A percentile compares a stretch with the other conserved stretches of the same genome.
phyloP scores from a whole-genome alignment of 2,113 vertebrate species.

The Hippocampus barbouri region DNA sequence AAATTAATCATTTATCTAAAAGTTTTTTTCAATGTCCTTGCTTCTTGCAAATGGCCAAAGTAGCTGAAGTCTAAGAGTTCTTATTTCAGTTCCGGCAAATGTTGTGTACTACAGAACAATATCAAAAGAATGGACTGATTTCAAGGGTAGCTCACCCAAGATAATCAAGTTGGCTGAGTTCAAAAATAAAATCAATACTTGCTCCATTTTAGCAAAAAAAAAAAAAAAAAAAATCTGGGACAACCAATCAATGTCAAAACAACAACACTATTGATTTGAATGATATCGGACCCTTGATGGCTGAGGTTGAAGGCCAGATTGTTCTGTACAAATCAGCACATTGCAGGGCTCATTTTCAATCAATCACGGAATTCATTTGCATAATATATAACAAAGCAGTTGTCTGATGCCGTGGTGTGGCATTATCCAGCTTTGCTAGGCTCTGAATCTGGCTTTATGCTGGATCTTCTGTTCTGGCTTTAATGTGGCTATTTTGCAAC shows the following conservation, averaged over 20 bases:
- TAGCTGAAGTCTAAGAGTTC: not conserved
- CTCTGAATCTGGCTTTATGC: too few relatives aligned
- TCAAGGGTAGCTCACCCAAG: not conserved
- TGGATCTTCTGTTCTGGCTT: too few relatives aligned
- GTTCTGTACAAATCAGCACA: not conserved
- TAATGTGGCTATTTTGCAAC: not conserved
- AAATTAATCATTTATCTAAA: not conserved
- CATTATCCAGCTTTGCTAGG: too few relatives aligned
- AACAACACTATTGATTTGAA: not conserved
- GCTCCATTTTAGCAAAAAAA: not conserved
- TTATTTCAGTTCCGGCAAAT: not conserved
- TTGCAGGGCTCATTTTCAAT: not conserved
- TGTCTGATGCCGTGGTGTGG: too few relatives aligned
- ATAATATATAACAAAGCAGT: too few relatives aligned
- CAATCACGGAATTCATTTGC: not conserved
- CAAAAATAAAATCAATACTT: not conserved
- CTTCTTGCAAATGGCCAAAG: not conserved
- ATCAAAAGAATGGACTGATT: not conserved
- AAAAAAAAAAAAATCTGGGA: not conserved
- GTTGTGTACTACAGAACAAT: not conserved
- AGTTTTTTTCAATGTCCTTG: not conserved
- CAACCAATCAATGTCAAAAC: not conserved
- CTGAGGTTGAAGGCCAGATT: not conserved
- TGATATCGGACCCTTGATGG: slow-evolving; percentile 1
- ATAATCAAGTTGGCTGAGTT: not conserved